phyloP scores from a whole-genome alignment of 1,140 invertebrate species.

The Diabrotica virgifera region DNA sequence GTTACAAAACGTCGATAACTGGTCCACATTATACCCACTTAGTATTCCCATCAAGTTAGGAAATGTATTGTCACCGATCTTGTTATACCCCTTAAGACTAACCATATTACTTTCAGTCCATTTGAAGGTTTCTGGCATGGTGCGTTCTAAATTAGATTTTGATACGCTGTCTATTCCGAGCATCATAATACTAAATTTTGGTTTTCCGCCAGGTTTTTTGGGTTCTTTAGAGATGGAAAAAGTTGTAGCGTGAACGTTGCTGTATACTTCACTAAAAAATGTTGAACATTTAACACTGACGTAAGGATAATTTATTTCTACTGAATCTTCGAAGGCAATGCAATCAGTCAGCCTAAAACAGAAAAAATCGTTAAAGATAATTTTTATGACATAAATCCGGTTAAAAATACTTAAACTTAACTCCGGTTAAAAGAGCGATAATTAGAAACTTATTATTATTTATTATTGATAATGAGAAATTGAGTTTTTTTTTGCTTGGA shows the following conservation, averaged over 20 bases:
- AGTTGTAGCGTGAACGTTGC: conserved; percentile 51
- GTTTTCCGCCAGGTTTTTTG: conserved; percentile 26
- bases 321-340: conserved; percentile 44
- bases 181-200: conserved; percentile 62
- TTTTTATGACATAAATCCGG: too few relatives aligned
- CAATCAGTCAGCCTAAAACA: conserved; percentile 49
- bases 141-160: conserved; percentile 67
- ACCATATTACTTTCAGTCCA: conserved; percentile 54
- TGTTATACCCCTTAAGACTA: conserved; percentile 60
- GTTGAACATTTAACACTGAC: conserved; percentile 48
- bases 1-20: conserved; percentile 52
- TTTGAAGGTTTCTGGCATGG: conserved; percentile 68
- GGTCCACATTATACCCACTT: conserved; percentile 51
- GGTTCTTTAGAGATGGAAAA: conserved; percentile 26
- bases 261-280: conserved; percentile 47
- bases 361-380: too few relatives aligned
- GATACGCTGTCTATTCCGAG: conserved; percentile 81
- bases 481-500: too few relatives aligned
- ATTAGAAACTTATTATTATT: too few relatives aligned
- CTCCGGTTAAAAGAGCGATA: too few relatives aligned
- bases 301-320: conserved; percentile 44
- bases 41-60: conserved; percentile 76
- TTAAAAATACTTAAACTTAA: too few relatives aligned
- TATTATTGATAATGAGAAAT: too few relatives aligned
- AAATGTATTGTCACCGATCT: conserved; percentile 75